Conservation (phyloP, 2,113 vertebrate genomes). For the Zosterops pallidus region DNA sequence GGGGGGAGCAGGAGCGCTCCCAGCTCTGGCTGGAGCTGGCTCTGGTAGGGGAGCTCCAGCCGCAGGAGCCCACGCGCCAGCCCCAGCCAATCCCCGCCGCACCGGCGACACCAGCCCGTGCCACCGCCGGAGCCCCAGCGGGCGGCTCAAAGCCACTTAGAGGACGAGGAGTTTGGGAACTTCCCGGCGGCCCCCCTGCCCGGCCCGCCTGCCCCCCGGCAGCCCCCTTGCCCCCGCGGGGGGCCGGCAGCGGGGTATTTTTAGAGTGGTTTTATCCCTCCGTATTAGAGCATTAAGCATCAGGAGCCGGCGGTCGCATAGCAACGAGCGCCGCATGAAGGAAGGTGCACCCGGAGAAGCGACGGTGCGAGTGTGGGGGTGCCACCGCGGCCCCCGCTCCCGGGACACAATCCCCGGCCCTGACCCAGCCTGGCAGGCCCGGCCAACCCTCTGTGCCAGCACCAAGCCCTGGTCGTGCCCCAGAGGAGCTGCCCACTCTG, state of each 20-base stretch:
- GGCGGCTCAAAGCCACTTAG: neutral
- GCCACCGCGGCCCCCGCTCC: neutral
- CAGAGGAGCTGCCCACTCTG: accelerated
- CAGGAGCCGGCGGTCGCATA: slow-evolving; percentile 63
- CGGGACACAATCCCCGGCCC: accelerated
- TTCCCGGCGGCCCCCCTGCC: neutral
- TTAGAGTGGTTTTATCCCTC: slow-evolving; percentile 62
- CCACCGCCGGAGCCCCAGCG: neutral
- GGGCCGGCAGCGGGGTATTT: slow-evolving; percentile 30
- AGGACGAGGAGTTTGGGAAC: slow-evolving; percentile 8
- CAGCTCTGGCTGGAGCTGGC: neutral
- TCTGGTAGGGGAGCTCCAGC: slow-evolving; percentile 9
- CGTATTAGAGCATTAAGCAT: slow-evolving; percentile 67
- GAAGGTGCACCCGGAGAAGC: slow-evolving; percentile 36
- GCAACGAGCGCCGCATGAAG: slow-evolving; percentile 53
- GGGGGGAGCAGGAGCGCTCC: neutral
- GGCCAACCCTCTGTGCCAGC: neutral
- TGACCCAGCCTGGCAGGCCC: neutral
- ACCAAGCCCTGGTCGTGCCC: accelerated
- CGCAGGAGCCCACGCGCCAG: slow-evolving; percentile 53
- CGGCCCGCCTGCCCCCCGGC: neutral
- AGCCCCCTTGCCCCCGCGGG: neutral
- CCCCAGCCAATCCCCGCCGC: slow-evolving; percentile 44
- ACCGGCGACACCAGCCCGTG: neutral
- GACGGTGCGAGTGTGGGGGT: neutral